phyloP scores from a whole-genome alignment of 2,888 invertebrate genomes.

The Drosophila koepferae region DNA sequence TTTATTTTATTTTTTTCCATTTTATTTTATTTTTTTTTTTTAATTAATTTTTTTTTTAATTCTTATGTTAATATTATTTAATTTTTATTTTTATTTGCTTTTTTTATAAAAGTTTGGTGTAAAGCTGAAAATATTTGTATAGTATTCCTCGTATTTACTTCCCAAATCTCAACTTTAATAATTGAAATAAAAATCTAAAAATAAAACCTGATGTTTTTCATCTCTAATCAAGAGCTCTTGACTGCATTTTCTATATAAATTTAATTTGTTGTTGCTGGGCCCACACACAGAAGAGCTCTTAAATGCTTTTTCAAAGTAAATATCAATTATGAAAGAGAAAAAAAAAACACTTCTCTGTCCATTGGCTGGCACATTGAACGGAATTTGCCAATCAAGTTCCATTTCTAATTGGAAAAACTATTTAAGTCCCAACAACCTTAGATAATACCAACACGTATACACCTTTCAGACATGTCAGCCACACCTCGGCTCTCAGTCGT shows the following conservation, averaged over 20 bases:
- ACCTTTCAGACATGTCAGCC: constrained; percentile 35
- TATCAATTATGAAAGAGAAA: neutral
- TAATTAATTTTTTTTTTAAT: no score
- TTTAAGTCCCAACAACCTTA: constrained; percentile 50
- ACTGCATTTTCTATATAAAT: neutral
- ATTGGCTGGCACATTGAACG: constrained; percentile 14
- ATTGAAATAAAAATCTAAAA: no score
- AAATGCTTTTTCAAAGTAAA: constrained; percentile 3
- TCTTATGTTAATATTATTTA: no score
- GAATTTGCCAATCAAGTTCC: constrained; percentile 35
- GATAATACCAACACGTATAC: constrained; percentile 48
- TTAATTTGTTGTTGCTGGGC: neutral
- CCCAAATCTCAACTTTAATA: neutral
- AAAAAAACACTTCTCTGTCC: neutral
- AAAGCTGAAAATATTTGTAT: neutral
- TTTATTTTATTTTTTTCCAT: no score
- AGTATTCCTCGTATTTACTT: neutral
- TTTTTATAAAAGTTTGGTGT: neutral
- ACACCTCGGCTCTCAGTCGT: constrained; percentile 3
- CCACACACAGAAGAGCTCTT: neutral
- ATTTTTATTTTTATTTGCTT: no score
- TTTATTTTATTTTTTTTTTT: no score
- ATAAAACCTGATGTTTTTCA: neutral
- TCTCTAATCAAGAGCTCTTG: neutral
- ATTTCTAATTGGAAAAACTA: constrained; percentile 49